Evolutionary conservation across 2,888 invertebrate genomes (phyloP), one percentile per base, ranked within the genome.

Genomic region (Linnaemya vulpina): DNA sequence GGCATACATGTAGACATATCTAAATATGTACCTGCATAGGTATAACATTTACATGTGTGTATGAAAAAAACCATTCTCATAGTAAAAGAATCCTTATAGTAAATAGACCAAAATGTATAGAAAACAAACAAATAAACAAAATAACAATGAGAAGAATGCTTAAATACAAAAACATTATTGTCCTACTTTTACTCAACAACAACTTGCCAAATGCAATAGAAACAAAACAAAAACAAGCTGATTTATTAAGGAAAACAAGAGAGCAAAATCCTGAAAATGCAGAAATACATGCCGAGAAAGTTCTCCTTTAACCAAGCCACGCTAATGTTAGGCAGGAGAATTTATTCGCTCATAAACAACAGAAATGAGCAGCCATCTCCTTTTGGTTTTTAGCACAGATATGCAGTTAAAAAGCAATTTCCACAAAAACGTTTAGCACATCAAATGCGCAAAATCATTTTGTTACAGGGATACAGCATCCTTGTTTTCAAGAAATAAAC

Each of bases 121-220:
- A 67, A 75, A 43, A 65, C 38, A 30, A 67, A 55, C 25, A 55
- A 63, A 71, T 30, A 70, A 22, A 20, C 60, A 9, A 67, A 62
- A 51, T n/a, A 80, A 70, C 60, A 71, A 73, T 62, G 22, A 60
- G 11, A 68, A 53, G 11, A 74, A 55, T 62, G 53, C 46, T 30
- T 20, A 25, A 74, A 40, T 55, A 62, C 43, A 81, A 65, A 71
- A 85, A 58, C 13, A 82, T 58, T 38, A 86, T 85, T 87, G 88
- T 87, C 87, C 88, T 86, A 88, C 86, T 86, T 87, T 87, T 78
- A 53, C 49, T 43, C 20, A 30, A 73, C 3, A 73, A 30, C 22
- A 73, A 58, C n/a, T 55, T 30, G 46, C 40, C 53, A 38, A 71
- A 40, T 22, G n/a, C 55, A 65, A 43, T 15, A 65, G 58, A 79